Evolutionary conservation across 2,888 invertebrate genomes (phyloP), one percentile per base, ranked within the genome.

Genomic region (Orchestes rusci): DNA sequence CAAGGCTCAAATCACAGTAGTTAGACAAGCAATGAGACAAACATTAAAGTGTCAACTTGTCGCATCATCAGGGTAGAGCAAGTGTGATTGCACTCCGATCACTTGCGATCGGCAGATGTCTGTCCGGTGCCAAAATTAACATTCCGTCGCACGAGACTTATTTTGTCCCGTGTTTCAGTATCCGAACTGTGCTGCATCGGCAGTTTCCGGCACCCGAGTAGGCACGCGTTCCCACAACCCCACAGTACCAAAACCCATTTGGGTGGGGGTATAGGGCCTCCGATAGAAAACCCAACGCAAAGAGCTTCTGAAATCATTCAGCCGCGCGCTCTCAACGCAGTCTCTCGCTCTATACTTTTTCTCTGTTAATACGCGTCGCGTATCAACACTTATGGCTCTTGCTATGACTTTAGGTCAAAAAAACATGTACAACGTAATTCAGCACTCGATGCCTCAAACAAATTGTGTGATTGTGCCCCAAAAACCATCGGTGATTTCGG

Each of bases 391-490:
- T 41, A 59, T 59, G 59, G 59, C 59, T 45, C 55, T 59, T 45
- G 57, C 62, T 34, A 71, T 72, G 71, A 71, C 71, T 50, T 58
- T 72, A 32, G 70, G 69, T 46, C 65, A 67, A 51, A 65, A 66
- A 53, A 68, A 68, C 23, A 70, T 69, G 68, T 68, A 69, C 56
- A 67, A 65, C 59, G 60, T 67, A 16, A 62, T 67, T 40, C 70
- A 70, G 52, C 59, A 68, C 51, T 66, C 67, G 45, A 53, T 56
- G n/a, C 62, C 68, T 54, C 75, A 77, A 68, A 68, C 72, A 54
- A 77, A 77, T 63, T 77, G 77, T 67, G 77, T 79, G 48, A 76
- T 79, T 58, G 76, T 79, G 54, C 68, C 70, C 19, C 75, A 35
- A 65, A 73, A 48, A 33, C 39, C 42, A n/a, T 75, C 73, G 52